These are phyloP conservation scores for Vulpes lagopus DNA, from an alignment of 2,113 vertebrate genomes.

Conservation along the genomic window DNA sequence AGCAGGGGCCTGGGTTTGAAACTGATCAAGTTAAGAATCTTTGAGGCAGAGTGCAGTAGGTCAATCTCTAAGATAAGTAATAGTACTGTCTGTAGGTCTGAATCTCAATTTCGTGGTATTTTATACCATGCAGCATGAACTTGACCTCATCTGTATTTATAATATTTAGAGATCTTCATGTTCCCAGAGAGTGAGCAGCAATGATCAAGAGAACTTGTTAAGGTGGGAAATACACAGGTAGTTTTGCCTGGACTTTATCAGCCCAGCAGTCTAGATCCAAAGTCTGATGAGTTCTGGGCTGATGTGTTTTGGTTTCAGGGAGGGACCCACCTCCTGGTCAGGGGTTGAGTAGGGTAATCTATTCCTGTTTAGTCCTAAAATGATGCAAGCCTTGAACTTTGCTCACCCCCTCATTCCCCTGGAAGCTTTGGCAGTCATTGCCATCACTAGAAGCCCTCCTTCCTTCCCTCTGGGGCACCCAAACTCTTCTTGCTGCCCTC, in stretches of 20 bases:
- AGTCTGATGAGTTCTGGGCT: not conserved
- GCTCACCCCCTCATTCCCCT: no score
- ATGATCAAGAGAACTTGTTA: not conserved
- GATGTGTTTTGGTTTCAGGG: not conserved
- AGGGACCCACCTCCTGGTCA: not conserved
- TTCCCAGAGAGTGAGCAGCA: not conserved
- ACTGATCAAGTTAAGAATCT: conserved; percentile 35
- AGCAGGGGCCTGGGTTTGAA: conserved; percentile 64
- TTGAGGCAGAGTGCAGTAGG: not conserved
- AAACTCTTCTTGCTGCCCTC: not conserved
- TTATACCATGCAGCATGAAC: not conserved
- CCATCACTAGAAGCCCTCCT: not conserved
- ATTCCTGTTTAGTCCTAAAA: not conserved
- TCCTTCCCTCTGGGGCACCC: not conserved
- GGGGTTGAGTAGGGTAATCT: not conserved
- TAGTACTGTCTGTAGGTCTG: conserved; percentile 54
- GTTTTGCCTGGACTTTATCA: conserved; percentile 29
- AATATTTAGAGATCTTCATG: conserved; percentile 42
- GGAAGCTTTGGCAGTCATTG: not conserved
- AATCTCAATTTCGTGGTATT: conserved; percentile 69
- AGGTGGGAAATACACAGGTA: conserved; percentile 32
- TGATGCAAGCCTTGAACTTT: not conserved
- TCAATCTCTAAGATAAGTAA: conserved; percentile 65
- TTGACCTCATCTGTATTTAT: conserved; percentile 77
- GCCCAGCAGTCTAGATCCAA: conserved; percentile 6